These are phyloP conservation scores for Pseudococcus longispinus DNA, from an alignment of 2,888 invertebrate genomes.

Conservation along the genomic window DNA sequence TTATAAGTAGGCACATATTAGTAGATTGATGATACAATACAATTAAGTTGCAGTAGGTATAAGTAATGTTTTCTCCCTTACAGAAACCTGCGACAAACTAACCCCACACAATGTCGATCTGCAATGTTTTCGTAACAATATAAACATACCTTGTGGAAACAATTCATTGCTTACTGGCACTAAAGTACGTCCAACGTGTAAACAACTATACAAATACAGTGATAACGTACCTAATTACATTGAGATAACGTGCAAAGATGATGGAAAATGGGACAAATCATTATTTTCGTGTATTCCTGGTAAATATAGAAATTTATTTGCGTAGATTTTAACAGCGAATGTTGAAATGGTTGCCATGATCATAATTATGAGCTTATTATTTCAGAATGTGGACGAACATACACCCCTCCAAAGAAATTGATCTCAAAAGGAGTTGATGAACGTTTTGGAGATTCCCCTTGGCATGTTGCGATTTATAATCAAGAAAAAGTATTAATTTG, in stretches of 20 bases:
- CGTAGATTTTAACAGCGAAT: too few relatives aligned
- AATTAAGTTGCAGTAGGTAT: background rate
- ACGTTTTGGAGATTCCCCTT: too few relatives aligned
- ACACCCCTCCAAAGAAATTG: too few relatives aligned
- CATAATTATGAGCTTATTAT: too few relatives aligned
- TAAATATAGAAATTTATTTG: background rate
- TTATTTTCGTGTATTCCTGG: conserved; percentile 33
- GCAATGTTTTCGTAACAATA: background rate
- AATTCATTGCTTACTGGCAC: background rate
- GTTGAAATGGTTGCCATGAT: too few relatives aligned
- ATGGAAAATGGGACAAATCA: conserved; percentile 24
- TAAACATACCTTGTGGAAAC: background rate
- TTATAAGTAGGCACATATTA: too few relatives aligned
- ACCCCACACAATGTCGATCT: background rate
- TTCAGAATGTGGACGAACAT: too few relatives aligned
- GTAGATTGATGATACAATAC: background rate
- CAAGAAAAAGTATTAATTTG: too few relatives aligned
- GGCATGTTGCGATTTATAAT: too few relatives aligned
- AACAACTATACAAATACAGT: background rate
- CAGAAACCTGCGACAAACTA: background rate
- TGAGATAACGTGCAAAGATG: background rate
- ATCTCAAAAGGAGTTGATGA: too few relatives aligned
- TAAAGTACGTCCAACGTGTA: background rate
- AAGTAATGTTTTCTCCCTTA: background rate
- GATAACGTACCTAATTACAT: background rate